Conservation (phyloP, 2,888 invertebrate genomes). For the Patella pellucida region DNA sequence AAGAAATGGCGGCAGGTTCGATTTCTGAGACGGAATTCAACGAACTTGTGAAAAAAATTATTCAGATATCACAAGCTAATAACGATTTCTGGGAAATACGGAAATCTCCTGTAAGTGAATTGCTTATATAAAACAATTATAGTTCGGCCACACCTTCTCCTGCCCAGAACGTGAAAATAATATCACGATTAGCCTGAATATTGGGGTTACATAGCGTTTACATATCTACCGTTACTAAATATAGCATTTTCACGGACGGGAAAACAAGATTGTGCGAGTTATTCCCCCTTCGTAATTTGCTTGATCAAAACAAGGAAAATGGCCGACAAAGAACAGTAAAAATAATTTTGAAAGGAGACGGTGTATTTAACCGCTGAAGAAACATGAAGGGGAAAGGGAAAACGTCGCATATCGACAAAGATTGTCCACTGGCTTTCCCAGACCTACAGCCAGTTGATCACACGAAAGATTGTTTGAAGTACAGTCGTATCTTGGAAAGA, state of each 20-base stretch:
- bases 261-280: not conserved
- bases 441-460: conserved; percentile 71
- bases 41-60: conserved; percentile 66
- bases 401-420: conserved; percentile 50
- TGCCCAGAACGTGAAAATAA: too few species aligned
- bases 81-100: conserved; percentile 45
- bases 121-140: not conserved
- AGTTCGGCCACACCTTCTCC: too few species aligned
- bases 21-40: conserved; percentile 72
- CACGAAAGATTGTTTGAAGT: conserved; percentile 65
- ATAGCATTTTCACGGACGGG: too few species aligned
- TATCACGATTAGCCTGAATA: too few species aligned
- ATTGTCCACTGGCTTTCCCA: conserved; percentile 70
- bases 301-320: too few species aligned
- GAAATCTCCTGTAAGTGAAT: conserved; percentile 25
- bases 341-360: too few species aligned
- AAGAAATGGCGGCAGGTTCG: conserved; percentile 58
- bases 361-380: too few species aligned
- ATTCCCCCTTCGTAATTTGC: not conserved
- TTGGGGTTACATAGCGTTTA: too few species aligned
- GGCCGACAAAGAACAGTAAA: too few species aligned
- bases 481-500: conserved; percentile 56
- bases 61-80: conserved; percentile 58
- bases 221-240: too few species aligned
- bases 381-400: conserved; percentile 64